These are phyloP conservation scores for Stratiomys singularior DNA, from an alignment of 2,888 invertebrate genomes.

Conservation along the genomic window DNA sequence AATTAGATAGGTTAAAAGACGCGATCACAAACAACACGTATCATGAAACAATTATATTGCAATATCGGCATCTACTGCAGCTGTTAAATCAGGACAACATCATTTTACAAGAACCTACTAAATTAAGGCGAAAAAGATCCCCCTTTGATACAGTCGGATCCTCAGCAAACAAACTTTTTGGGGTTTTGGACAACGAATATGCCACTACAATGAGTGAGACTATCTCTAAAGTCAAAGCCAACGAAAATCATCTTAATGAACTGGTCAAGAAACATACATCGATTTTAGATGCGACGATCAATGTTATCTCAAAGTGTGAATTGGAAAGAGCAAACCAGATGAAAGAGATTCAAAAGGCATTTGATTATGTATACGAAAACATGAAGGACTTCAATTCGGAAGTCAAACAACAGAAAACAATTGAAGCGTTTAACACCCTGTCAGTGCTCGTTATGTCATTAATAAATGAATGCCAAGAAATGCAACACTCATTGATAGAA, in stretches of 20 bases:
- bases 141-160: conserved; percentile 29
- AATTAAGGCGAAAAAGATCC: not conserved
- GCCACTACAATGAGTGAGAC: not conserved
- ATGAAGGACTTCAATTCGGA: not conserved
- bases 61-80: not conserved
- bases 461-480: not conserved
- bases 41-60: not conserved
- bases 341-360: not conserved
- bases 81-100: not conserved
- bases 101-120: not conserved
- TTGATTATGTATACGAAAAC: not conserved
- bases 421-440: conserved; percentile 5
- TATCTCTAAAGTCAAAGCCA: not conserved
- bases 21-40: not conserved
- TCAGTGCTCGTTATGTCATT: not conserved
- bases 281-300: not conserved
- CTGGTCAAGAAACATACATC: not conserved
- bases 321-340: not conserved
- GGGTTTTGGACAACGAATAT: conserved; percentile 17
- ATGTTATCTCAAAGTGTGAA: not conserved
- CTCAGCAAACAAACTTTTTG: conserved; percentile 11
- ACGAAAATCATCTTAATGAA: not conserved
- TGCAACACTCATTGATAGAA: not conserved
- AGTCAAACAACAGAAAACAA: not conserved
- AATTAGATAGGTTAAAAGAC: not conserved